Percentiles rank a stretch among this genome's conserved stretches.
phyloP scores from a whole-genome alignment of 1,140 invertebrate species.

The Megalopta genalis region DNA sequence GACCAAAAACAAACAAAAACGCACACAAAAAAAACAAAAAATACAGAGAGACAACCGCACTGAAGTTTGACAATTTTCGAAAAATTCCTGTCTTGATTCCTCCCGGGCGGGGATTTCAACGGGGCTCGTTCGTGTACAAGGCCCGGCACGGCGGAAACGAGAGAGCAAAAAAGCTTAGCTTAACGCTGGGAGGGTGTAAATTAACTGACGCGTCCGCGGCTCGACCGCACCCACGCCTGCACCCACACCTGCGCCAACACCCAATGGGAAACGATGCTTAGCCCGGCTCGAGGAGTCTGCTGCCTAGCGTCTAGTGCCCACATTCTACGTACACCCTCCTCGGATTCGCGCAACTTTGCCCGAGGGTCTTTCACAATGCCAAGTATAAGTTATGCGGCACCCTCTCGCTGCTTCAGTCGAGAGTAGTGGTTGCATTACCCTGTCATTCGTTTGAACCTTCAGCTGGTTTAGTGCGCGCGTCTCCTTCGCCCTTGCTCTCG shows the following conservation, averaged over 20 bases:
- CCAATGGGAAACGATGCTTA: slow-evolving; percentile 43
- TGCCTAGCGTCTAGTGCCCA: no score
- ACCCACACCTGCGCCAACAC: no score
- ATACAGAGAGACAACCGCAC: no score
- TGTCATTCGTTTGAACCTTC: slow-evolving; percentile 34
- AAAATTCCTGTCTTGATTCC: no score
- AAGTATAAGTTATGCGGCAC: slow-evolving; percentile 65
- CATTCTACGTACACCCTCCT: slow-evolving; percentile 28
- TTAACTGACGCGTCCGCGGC: slow-evolving; percentile 43
- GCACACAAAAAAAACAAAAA: no score
- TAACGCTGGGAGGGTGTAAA: slow-evolving; percentile 42
- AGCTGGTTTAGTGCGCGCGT: slow-evolving; percentile 27
- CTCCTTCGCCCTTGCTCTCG: neutral
- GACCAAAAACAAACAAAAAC: no score
- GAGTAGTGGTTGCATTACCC: slow-evolving; percentile 17
- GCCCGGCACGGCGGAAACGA: neutral
- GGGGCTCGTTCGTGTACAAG: no score
- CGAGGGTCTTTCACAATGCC: slow-evolving; percentile 62
- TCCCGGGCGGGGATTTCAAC: neutral
- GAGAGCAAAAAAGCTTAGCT: slow-evolving; percentile 48
- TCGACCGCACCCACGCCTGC: neutral
- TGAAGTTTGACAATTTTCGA: no score
- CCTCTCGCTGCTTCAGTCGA: slow-evolving; percentile 5
- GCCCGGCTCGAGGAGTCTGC: slow-evolving; percentile 22
- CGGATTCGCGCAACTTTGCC: slow-evolving; percentile 58